Conservation (phyloP, 2,113 vertebrate species). For the Cromileptes altivelis region DNA sequence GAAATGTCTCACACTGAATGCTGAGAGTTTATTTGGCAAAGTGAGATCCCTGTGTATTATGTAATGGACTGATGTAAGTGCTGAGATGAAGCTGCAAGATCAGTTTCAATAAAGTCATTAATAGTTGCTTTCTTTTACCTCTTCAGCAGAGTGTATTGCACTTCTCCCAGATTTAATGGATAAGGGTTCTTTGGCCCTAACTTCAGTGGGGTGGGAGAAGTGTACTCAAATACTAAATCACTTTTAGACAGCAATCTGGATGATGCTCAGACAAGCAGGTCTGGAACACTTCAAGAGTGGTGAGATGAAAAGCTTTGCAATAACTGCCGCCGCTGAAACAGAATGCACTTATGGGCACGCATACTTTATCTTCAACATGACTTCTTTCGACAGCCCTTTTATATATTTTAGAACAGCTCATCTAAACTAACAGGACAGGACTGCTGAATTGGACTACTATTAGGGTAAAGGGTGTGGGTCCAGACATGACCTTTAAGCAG, state of each 20-base stretch:
- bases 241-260: slow-evolving; percentile 60
- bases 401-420: slow-evolving; percentile 1
- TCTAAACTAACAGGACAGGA: slow-evolving; percentile 3
- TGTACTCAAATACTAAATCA: slow-evolving; percentile 57
- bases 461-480: neutral
- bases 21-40: slow-evolving; percentile 43
- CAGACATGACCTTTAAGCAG: neutral
- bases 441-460: neutral
- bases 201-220: slow-evolving; percentile 18
- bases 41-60: slow-evolving; percentile 40
- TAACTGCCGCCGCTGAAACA: slow-evolving; percentile 24
- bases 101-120: slow-evolving; percentile 46
- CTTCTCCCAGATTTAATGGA: slow-evolving; percentile 53
- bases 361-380: neutral
- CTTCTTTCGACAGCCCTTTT: neutral
- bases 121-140: slow-evolving; percentile 43
- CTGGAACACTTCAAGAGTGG: slow-evolving; percentile 23
- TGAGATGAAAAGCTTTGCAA: slow-evolving; percentile 48
- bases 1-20: neutral
- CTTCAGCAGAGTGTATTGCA: slow-evolving; percentile 46
- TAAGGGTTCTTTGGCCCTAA: slow-evolving; percentile 27
- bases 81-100: slow-evolving; percentile 46
- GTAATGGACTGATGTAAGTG: slow-evolving; percentile 45
- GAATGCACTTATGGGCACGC: neutral
- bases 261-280: slow-evolving; percentile 35